These are phyloP conservation scores for Zeugodacus cucurbitae DNA, from an alignment of 1,140 invertebrate genomes.

Conservation along the genomic window DNA sequence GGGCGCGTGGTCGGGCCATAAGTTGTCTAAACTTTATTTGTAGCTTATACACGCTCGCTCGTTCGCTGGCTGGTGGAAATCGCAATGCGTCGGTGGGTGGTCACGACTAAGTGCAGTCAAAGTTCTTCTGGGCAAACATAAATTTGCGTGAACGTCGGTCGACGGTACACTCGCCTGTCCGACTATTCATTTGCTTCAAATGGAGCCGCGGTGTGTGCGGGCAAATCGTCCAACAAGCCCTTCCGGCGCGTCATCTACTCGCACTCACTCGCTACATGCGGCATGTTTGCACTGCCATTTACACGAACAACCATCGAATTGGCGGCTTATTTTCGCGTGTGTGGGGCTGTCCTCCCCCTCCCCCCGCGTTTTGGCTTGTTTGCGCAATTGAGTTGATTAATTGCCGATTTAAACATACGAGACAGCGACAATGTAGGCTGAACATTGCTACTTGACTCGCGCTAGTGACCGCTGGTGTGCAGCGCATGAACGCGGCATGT, in stretches of 20 bases:
- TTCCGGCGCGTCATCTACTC: not conserved
- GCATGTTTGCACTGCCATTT: not conserved
- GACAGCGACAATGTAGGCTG: conserved; percentile 1
- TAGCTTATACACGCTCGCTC: not conserved
- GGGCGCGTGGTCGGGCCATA: not conserved
- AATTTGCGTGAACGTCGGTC: not conserved
- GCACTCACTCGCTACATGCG: not conserved
- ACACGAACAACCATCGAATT: not conserved
- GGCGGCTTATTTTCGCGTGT: not conserved
- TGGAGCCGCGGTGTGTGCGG: too few species aligned
- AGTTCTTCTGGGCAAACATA: not conserved
- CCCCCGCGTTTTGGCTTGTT: not conserved
- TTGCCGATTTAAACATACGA: conserved; percentile 13
- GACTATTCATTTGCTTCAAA: not conserved
- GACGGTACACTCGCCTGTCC: not conserved
- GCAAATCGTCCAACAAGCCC: not conserved
- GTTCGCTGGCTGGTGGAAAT: too few species aligned
- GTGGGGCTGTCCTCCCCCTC: too few species aligned
- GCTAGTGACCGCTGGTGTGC: not conserved
- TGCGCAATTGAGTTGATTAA: conserved; percentile 26
- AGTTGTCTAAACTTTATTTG: not conserved
- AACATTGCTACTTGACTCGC: not conserved
- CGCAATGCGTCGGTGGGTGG: not conserved
- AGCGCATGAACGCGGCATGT: not conserved
- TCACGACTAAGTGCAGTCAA: not conserved